Conservation (phyloP, 2,113 vertebrate species). For the Xiphophorus maculatus region DNA sequence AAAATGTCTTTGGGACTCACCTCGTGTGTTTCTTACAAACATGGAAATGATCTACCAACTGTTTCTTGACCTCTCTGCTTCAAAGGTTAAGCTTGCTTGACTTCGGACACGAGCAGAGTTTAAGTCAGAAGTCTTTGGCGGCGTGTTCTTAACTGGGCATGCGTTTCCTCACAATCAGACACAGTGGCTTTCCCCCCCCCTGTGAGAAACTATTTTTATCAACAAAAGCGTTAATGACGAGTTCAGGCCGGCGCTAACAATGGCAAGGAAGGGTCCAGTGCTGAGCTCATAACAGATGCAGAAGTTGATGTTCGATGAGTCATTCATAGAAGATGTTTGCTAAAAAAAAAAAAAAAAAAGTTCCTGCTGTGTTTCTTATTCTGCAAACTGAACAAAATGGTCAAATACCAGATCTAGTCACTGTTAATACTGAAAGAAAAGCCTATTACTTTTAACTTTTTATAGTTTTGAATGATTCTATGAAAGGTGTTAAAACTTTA, state of each 20-base stretch:
- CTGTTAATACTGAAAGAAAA: background rate
- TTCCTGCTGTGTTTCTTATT: background rate
- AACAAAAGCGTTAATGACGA: slow-evolving; percentile 65
- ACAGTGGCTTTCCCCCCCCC: slow-evolving; percentile 47
- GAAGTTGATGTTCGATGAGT: slow-evolving; percentile 25
- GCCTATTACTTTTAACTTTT: background rate
- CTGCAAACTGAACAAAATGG: background rate
- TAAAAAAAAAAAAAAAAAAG: background rate
- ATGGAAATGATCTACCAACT: slow-evolving; percentile 59
- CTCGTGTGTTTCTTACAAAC: slow-evolving; percentile 32
- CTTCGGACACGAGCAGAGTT: slow-evolving; percentile 41
- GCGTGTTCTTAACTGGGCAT: slow-evolving; percentile 46
- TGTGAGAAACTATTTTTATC: slow-evolving; percentile 71
- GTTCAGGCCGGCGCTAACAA: slow-evolving; percentile 55
- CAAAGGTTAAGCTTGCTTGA: slow-evolving; percentile 28
- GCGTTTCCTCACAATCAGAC: slow-evolving; percentile 70
- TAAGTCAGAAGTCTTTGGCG: slow-evolving; percentile 37
- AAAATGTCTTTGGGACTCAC: slow-evolving; percentile 2
- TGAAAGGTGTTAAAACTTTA: background rate
- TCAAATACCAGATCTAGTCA: background rate
- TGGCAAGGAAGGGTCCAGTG: slow-evolving; percentile 68
- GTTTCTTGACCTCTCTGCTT: slow-evolving; percentile 62
- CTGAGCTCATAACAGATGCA: slow-evolving; percentile 31
- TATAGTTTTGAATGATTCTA: background rate
- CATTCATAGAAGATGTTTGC: background rate